Conservation (phyloP, 2,113 vertebrate genomes). For the Terrapene triunguis region DNA sequence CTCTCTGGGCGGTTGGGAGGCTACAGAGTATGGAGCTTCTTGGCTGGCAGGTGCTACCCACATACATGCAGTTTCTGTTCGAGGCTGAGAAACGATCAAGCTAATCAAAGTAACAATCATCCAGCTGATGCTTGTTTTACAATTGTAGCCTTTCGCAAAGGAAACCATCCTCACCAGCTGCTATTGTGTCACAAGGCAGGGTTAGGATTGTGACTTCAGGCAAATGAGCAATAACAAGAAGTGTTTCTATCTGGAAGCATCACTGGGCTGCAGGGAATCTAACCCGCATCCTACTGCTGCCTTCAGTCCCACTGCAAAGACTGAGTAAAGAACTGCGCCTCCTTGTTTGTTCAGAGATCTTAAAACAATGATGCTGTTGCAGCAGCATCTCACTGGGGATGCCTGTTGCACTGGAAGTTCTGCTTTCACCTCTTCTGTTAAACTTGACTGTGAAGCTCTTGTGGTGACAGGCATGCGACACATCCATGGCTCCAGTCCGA, state of each 20-base stretch:
- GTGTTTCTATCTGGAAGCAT: background rate
- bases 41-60: background rate
- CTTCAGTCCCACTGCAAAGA: background rate
- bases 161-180: constrained; percentile 53
- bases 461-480: background rate
- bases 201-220: constrained; percentile 48
- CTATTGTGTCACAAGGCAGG: constrained; percentile 43
- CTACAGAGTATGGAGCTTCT: background rate
- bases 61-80: background rate
- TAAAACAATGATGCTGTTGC: background rate
- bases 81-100: background rate
- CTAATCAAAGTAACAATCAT: background rate
- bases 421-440: background rate
- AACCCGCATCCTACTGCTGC: background rate
- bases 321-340: background rate
- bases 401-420: background rate
- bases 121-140: background rate
- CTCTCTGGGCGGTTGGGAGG: background rate
- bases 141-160: background rate
- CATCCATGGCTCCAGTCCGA: background rate
- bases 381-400: background rate
- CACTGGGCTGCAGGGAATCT: background rate
- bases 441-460: background rate
- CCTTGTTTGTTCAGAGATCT: background rate
- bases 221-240: constrained; percentile 61